Conservation (phyloP, 2,888 invertebrate genomes). For the Ophion obscuratus region DNA sequence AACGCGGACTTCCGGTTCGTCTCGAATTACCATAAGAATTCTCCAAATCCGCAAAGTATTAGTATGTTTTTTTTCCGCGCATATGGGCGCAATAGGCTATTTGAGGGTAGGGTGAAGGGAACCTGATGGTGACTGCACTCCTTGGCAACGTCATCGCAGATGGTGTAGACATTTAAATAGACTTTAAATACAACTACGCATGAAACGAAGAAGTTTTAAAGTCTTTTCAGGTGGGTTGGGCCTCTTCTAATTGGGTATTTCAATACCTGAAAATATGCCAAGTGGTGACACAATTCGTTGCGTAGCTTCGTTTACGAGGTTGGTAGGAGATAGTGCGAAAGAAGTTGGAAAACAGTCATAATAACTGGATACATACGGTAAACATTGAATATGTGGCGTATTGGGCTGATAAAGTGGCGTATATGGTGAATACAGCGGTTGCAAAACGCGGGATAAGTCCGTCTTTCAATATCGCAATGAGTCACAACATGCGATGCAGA, state of each 20-base stretch:
- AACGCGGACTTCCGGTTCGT: slow-evolving; percentile 49
- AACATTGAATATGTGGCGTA: not conserved
- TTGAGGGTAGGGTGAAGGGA: not conserved
- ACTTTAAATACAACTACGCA: no score
- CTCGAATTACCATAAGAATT: slow-evolving; percentile 37
- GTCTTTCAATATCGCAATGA: slow-evolving; percentile 6
- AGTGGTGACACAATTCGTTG: slow-evolving; percentile 1
- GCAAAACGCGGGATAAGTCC: not conserved
- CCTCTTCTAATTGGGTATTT: no score
- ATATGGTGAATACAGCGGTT: not conserved
- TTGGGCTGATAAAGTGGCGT: not conserved
- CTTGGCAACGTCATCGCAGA: no score
- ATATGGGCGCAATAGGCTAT: not conserved
- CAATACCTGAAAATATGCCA: not conserved
- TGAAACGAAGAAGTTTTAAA: no score
- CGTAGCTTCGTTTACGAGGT: slow-evolving; percentile 18
- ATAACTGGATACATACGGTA: slow-evolving; percentile 6
- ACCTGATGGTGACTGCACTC: no score
- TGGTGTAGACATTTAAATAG: no score
- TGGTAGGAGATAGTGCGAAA: not conserved
- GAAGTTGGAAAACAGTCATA: slow-evolving; percentile 20
- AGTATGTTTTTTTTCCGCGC: not conserved
- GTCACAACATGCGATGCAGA: slow-evolving; percentile 36
- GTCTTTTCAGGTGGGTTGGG: no score
- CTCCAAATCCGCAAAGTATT: not conserved